These are phyloP conservation scores for Watersipora subatra DNA, from an alignment of 1,140 invertebrate genomes.

Conservation along the genomic window DNA sequence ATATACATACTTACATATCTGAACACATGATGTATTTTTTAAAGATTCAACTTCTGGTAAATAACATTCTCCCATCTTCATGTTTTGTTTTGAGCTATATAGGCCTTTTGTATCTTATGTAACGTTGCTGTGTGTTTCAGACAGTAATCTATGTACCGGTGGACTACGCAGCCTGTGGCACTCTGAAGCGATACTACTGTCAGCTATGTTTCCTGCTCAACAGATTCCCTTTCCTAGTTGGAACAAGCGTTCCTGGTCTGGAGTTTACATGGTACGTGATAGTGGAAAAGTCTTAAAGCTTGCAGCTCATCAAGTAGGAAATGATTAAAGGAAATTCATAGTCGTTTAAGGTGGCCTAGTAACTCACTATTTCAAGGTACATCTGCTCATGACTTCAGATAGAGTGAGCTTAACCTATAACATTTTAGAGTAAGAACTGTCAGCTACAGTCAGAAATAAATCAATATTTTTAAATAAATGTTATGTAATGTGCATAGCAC, in stretches of 20 bases:
- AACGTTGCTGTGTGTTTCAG: constrained; percentile 24
- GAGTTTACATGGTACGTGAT: constrained; percentile 64
- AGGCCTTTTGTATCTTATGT: background rate
- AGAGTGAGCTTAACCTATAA: background rate
- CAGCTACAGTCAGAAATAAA: too few species aligned
- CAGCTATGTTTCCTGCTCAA: constrained; percentile 83
- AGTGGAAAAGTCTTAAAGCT: background rate
- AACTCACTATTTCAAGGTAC: background rate
- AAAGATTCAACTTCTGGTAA: background rate
- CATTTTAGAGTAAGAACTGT: too few species aligned
- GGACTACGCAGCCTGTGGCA: constrained; percentile 64
- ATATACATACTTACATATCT: background rate
- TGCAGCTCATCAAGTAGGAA: background rate
- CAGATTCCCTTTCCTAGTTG: constrained; percentile 70
- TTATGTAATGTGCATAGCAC: too few species aligned
- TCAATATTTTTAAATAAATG: too few species aligned
- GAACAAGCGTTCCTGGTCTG: constrained; percentile 57
- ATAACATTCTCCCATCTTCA: background rate
- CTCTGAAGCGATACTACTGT: constrained; percentile 83
- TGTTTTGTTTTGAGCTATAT: background rate
- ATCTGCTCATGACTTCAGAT: background rate
- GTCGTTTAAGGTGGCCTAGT: background rate
- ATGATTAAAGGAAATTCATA: background rate
- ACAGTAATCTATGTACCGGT: constrained; percentile 59
- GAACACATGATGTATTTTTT: background rate